Base-by-base conservation (phyloP, 2,888 invertebrate species). In the Leptopilina myrica region DNA sequence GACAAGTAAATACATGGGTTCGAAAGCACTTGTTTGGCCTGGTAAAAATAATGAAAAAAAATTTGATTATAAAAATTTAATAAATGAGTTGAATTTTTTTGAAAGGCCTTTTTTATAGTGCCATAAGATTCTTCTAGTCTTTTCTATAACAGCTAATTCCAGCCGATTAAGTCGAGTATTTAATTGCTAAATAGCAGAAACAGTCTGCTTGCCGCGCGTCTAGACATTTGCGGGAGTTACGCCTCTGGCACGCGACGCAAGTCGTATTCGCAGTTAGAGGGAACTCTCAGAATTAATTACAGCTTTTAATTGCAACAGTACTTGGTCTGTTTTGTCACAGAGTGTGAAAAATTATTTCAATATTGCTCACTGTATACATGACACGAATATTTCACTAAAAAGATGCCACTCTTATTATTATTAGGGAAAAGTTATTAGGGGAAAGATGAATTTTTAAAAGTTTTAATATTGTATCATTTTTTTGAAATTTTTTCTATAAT, bases 251-350 rank as follows among this genome's bases (percentile, higher is more conserved):
- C 79, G 80, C 84, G 84, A 83, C 83, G 73, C 49, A 69, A 53
- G 69, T 69, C 49, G 69, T 26, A 69, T 33, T 69, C 49, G 69
- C 26, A 80, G 83, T 82, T 82, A 82, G 82, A 83, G 79, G 82
- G 80, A 86, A 85, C 84, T 85, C 82, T 77, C 80, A 78, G 85
- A 88, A 86, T 88, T 88, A 88, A 88, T 88, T 88, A 86, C 76
- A 66, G 59, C 56, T 59, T 76, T 77, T 79, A 81, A 79, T 83
- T 83, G 78, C 80, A 81, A 66, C 33, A 49, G 64, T 53, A 73
- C 40, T 40, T 73, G 56, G 15, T 73, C 26, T 56, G 14, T 49
- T 69, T 69, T 53, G 56, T 73, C 56, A 33, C n/a, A 3, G 33
- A 40, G 40, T 59, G 15, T 73, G 56, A 73, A 73, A 69, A 73